Evolutionary conservation across 1,140 invertebrate species (phyloP).

Genomic region (Trichoplusia ni): DNA sequence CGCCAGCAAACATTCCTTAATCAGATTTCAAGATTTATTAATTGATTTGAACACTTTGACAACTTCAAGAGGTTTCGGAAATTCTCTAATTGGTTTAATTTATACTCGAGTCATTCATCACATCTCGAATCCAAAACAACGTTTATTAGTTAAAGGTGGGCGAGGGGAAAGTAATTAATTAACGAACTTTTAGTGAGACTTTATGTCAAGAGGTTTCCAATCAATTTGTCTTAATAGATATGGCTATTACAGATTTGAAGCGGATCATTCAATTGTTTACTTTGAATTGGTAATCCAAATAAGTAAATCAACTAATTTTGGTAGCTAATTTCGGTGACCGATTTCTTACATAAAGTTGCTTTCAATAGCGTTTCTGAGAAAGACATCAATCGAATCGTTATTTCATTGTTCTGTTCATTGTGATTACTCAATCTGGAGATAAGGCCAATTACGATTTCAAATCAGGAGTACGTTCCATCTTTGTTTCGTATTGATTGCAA

Average conservation of each 20-base stretch:
- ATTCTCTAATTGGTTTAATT: conserved; percentile 50
- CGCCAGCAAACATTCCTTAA: conserved; percentile 14
- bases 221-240: conserved; percentile 26
- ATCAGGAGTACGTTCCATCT: too few relatives aligned
- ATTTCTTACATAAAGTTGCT: too few relatives aligned
- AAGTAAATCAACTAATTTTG: too few relatives aligned
- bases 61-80: conserved; percentile 42
- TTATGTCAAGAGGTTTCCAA: conserved; percentile 35
- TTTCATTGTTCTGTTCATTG: too few relatives aligned
- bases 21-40: conserved; percentile 45
- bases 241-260: background rate
- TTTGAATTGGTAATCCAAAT: conserved; percentile 11
- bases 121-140: conserved; percentile 37
- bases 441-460: too few relatives aligned
- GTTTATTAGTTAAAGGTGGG: conserved; percentile 39
- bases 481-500: too few relatives aligned
- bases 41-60: conserved; percentile 44
- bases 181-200: conserved; percentile 44
- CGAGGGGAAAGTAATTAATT: conserved; percentile 48
- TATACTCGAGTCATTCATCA: conserved; percentile 52
- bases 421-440: too few relatives aligned
- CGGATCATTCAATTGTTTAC: conserved; percentile 9
- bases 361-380: too few relatives aligned
- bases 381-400: too few relatives aligned
- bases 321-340: too few relatives aligned